A percentile compares a stretch with the other conserved stretches of the same genome.
These are phyloP conservation scores for Neuroterus valhalla DNA, from an alignment of 1,140 invertebrate genomes.

Conservation along the genomic window DNA sequence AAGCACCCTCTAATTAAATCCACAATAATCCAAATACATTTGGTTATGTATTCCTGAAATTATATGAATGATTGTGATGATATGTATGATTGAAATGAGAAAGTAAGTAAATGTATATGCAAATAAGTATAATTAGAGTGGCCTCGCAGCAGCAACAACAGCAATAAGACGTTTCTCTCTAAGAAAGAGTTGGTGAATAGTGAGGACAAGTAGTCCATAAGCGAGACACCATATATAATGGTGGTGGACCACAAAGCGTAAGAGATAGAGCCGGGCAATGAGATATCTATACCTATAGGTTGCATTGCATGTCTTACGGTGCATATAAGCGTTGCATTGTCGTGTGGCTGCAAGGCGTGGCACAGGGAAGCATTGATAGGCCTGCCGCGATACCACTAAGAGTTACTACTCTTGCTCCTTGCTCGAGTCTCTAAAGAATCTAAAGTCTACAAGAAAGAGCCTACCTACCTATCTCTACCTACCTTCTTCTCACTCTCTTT, in stretches of 20 bases:
- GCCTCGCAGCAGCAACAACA: not conserved
- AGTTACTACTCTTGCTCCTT: conserved; percentile 39
- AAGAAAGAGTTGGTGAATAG: not conserved
- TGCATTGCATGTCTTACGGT: conserved; percentile 53
- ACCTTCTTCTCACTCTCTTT: conserved; percentile 37
- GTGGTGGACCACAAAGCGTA: not conserved
- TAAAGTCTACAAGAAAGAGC: conserved; percentile 36
- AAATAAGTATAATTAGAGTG: conserved; percentile 21
- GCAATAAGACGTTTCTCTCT: conserved; percentile 1
- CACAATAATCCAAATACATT: too few species aligned
- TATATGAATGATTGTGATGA: too few species aligned
- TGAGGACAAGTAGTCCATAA: conserved; percentile 24
- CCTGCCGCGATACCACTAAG: conserved; percentile 53
- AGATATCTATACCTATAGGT: conserved; percentile 47
- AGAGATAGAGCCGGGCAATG: conserved; percentile 20
- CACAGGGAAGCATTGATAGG: conserved; percentile 59
- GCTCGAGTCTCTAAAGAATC: conserved; percentile 56
- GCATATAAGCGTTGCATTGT: conserved; percentile 58
- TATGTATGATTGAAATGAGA: conserved; percentile 16
- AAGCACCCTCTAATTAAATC: too few species aligned
- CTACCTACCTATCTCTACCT: conserved; percentile 39
- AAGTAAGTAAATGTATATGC: conserved; percentile 9
- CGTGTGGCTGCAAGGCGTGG: conserved; percentile 61
- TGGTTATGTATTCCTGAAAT: too few species aligned
- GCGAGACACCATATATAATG: conserved; percentile 24